These are phyloP conservation scores for Sphaerophoria rueppellii DNA, from an alignment of 2,888 invertebrate genomes.

Conservation along the genomic window DNA sequence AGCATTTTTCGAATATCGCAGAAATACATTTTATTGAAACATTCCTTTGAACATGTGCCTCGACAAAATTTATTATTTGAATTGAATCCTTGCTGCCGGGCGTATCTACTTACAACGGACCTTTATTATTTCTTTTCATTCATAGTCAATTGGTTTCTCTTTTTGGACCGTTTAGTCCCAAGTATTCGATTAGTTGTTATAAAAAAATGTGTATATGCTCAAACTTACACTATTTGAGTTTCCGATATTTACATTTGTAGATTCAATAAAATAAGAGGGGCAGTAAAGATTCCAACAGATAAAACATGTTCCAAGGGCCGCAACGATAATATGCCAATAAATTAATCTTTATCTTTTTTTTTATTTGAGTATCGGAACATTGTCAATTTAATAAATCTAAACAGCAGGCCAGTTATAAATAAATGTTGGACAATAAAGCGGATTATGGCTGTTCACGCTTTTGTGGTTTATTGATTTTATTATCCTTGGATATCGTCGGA, in stretches of 20 bases:
- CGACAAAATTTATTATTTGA: not conserved
- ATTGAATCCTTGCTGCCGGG: not conserved
- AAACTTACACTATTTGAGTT: conserved; percentile 46
- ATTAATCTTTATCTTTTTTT: conserved; percentile 57
- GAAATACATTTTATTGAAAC: not conserved
- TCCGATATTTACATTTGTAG: conserved; percentile 38
- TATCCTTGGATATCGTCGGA: conserved; percentile 34
- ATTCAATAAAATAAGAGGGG: not conserved
- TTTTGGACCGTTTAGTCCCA: conserved; percentile 60
- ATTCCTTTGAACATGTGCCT: not conserved
- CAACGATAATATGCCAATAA: conserved; percentile 54
- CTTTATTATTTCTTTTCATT: conserved; percentile 51
- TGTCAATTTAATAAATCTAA: conserved; percentile 41
- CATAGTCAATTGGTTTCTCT: conserved; percentile 63
- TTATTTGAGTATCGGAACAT: conserved; percentile 8
- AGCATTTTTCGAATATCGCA: not conserved
- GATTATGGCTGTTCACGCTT: conserved; percentile 54
- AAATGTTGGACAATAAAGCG: conserved; percentile 18
- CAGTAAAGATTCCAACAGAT: conserved; percentile 1
- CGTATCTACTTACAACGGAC: conserved; percentile 10
- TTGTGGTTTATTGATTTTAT: conserved; percentile 64
- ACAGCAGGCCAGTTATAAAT: conserved; percentile 1
- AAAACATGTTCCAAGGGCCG: not conserved
- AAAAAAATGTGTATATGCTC: conserved; percentile 19
- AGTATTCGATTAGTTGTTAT: conserved; percentile 61